Evolutionary conservation across 2,888 invertebrate species (phyloP), one percentile per base, ranked within the genome.

Genomic region (Drosophila nigritarsus): DNA sequence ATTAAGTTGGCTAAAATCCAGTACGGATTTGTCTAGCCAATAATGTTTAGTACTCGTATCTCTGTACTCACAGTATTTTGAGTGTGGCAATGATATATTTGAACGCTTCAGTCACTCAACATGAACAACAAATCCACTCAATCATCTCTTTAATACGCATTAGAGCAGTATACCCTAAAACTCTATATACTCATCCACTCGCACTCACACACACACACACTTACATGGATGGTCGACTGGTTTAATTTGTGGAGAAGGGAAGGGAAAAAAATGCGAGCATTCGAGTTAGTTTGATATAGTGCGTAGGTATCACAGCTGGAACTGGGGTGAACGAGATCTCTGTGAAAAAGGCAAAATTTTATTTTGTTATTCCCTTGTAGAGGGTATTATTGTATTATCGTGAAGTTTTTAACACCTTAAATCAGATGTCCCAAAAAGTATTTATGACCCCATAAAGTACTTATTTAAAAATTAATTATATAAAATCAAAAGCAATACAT

Each of bases 111-210:
- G 59, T 59, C 83, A 83, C 73, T 85, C 83, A 65, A 70, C 65
- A 81, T 68, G 74, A 71, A 68, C 80, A 88, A 71, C 76, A 88
- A 89, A 89, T 84, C 89, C 87, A 89, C 89, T 86, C 86, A 89
- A 89, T 89, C 89, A 88, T 89, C 75, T 84, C 76, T 75, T 73
- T 84, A 88, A 84, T 88, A 73, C 76, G 67, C 78, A 81, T 65
- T 76, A 67, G 71, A 78, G 61, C 27, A 53, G n/a, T 55, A 59
- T 61, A 67, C 56, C 66, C 27, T 54, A 68, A 45, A 45, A 50
- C 29, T n/a, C n/a, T 7, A 3, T 13, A 13, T 2, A 9, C 27
- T 24, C 34, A 29, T 13, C 5, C 32, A 49, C 8, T 15, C 24
- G 13, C 48, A 24, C 29, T 29, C 7, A 9, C 32, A 55, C 11